These are phyloP conservation scores for Habropoda laboriosa DNA, from an alignment of 1,140 invertebrate species.

Conservation along the genomic window DNA sequence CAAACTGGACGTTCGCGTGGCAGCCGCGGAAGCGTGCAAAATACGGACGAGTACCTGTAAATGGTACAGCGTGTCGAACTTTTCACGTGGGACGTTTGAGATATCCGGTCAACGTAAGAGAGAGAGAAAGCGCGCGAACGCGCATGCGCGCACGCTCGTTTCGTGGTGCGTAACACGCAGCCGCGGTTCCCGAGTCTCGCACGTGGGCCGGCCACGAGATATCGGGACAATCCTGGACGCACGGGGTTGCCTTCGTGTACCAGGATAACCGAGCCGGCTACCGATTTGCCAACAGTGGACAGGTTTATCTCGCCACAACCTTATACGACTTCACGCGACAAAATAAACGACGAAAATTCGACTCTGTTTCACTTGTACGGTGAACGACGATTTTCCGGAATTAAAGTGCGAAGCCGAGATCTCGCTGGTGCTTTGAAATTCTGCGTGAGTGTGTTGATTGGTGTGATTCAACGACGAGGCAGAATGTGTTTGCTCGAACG, in stretches of 20 bases:
- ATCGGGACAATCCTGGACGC: constrained; percentile 61
- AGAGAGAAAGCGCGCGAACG: no score
- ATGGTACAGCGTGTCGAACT: constrained; percentile 35
- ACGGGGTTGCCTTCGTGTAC: constrained; percentile 52
- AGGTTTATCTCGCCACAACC: constrained; percentile 40
- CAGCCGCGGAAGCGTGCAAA: neutral
- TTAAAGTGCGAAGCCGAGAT: neutral
- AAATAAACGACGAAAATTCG: constrained; percentile 33
- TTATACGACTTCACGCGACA: constrained; percentile 17
- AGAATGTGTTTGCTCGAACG: no score
- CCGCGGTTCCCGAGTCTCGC: constrained; percentile 68
- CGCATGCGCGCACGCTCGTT: constrained; percentile 22
- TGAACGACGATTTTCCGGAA: neutral
- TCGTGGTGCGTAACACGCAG: constrained; percentile 57
- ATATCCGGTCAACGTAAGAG: constrained; percentile 34
- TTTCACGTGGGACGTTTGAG: constrained; percentile 56
- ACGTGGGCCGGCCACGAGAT: constrained; percentile 69
- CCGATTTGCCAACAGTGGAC: constrained; percentile 50
- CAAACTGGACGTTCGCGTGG: neutral
- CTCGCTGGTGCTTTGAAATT: no score
- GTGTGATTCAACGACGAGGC: neutral
- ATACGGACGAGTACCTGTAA: constrained; percentile 17
- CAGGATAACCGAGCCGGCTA: constrained; percentile 51
- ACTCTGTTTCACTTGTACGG: constrained; percentile 18
- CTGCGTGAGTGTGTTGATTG: neutral